Evolutionary conservation across 64 coral and sea anemone species (phyloP).

Genomic region (Pocillopora damicornis): DNA sequence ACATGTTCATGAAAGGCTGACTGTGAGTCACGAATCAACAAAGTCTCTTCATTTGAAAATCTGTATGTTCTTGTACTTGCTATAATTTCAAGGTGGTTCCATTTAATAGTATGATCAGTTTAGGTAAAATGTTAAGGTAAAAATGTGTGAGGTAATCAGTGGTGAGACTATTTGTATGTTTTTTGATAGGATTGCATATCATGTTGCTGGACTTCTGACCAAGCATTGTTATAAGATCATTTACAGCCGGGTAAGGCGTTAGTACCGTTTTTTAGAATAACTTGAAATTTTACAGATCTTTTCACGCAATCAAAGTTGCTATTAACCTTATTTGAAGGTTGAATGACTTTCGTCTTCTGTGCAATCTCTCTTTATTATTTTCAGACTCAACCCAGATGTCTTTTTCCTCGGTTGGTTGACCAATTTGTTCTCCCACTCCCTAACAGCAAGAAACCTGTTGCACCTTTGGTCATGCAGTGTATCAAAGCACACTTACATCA

Average conservation of each 20-base stretch:
- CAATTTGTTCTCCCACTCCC: conserved; percentile 81
- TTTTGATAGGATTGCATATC: conserved; percentile 67
- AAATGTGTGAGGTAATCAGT: too few species aligned
- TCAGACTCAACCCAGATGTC: conserved; percentile 79
- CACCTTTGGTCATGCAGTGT: conserved; percentile 59
- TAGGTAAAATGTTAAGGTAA: too few species aligned
- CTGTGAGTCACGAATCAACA: too few species aligned
- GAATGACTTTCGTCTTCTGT: neutral
- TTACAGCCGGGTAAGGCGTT: conserved; percentile 79
- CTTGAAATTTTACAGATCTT: too few species aligned
- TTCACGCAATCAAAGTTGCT: too few species aligned
- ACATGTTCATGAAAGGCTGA: too few species aligned
- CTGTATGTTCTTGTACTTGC: too few species aligned
- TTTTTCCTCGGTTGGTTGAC: conserved; percentile 83
- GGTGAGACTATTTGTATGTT: neutral
- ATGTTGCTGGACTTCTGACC: conserved; percentile 60
- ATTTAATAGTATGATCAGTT: too few species aligned
- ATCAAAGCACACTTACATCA: conserved; percentile 70
- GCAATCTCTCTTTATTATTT: neutral
- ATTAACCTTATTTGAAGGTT: neutral
- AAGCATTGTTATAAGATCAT: conserved; percentile 92
- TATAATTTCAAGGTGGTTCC: too few species aligned
- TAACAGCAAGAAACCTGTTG: conserved; percentile 80
- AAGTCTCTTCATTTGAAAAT: too few species aligned
- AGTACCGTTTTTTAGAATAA: neutral